A percentile compares a stretch with the other conserved stretches of the same genome.
These are phyloP conservation scores for Gobiocypris rarus DNA, from an alignment of 2,113 vertebrate species.

Conservation along the genomic window DNA sequence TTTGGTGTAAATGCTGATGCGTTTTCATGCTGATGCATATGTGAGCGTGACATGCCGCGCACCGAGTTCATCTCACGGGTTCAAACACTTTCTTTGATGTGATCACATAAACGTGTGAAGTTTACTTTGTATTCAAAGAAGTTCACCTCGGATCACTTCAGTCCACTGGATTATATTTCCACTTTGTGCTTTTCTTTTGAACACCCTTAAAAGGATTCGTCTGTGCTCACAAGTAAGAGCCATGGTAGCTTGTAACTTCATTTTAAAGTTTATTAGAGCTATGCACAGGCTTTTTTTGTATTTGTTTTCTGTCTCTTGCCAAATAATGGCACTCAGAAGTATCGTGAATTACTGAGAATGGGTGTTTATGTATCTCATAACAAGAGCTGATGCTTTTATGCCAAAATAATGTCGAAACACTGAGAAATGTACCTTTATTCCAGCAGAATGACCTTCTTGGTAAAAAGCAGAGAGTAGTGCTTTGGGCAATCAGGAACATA, in stretches of 20 bases:
- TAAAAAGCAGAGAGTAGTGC: background rate
- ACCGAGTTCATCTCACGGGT: background rate
- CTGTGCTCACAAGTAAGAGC: background rate
- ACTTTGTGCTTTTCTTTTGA: slow-evolving; percentile 29
- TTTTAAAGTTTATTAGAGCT: background rate
- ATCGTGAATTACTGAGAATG: background rate
- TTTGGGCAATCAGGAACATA: slow-evolving; percentile 20
- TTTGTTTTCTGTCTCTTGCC: slow-evolving; percentile 1
- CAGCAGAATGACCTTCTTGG: slow-evolving; percentile 2
- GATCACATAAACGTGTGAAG: slow-evolving; percentile 24
- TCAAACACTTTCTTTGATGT: slow-evolving; percentile 5
- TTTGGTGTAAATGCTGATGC: background rate
- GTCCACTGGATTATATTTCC: slow-evolving; percentile 5
- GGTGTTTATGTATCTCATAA: background rate
- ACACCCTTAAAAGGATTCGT: slow-evolving; percentile 20
- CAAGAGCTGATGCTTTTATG: slow-evolving; percentile 2
- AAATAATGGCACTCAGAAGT: background rate
- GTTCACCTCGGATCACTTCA: background rate
- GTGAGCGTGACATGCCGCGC: background rate
- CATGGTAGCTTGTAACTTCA: background rate
- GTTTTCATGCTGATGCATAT: background rate
- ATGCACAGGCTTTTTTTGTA: background rate
- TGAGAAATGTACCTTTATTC: slow-evolving; percentile 1
- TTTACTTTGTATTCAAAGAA: slow-evolving; percentile 27
- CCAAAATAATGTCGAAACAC: background rate